These are phyloP conservation scores for Babyrousa celebensis DNA, from an alignment of 2,797 vertebrate genomes.

Conservation along the genomic window DNA sequence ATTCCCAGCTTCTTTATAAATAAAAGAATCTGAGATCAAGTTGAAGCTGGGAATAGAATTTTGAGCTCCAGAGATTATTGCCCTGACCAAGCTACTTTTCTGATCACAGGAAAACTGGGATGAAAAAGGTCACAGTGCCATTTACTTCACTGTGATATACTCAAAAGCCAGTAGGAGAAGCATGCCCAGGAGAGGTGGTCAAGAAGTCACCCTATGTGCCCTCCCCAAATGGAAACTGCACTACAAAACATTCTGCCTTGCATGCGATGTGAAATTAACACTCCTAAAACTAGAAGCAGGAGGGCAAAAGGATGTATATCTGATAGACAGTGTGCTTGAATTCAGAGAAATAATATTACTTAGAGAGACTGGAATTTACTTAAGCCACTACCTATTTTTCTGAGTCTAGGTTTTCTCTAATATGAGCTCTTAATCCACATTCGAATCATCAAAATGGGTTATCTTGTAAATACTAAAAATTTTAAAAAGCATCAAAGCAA, in stretches of 20 bases:
- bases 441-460: conserved; percentile 27
- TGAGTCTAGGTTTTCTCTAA: neutral
- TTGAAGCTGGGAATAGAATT: conserved; percentile 1
- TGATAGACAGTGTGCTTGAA: neutral
- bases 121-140: neutral
- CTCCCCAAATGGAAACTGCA: neutral
- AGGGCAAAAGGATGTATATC: neutral
- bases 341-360: neutral
- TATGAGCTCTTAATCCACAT: neutral
- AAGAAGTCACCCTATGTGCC: neutral
- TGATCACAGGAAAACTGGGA: neutral
- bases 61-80: neutral
- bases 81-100: neutral
- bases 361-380: neutral
- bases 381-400: neutral
- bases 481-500: conserved; percentile 26
- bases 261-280: neutral
- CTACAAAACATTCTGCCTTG: neutral
- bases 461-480: conserved; percentile 40
- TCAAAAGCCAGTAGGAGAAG: neutral
- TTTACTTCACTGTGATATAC: neutral
- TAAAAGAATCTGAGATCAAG: neutral
- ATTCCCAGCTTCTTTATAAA: neutral
- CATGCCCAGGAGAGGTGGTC: neutral
- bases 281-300: neutral